These are phyloP conservation scores for Trichonephila clavata DNA, from an alignment of 1,140 invertebrate species.

Conservation along the genomic window DNA sequence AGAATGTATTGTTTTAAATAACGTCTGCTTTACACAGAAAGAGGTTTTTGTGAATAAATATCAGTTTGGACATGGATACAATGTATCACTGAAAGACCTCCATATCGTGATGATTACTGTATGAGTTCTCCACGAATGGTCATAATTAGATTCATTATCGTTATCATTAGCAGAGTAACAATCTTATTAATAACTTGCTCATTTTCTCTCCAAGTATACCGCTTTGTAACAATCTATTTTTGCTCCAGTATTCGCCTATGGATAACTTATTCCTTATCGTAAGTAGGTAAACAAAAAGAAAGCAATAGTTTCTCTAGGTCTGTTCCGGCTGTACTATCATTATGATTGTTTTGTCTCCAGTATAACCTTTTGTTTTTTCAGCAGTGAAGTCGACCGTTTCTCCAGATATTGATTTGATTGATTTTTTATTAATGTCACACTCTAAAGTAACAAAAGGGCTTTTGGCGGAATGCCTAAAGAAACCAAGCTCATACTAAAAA, in stretches of 20 bases:
- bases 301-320: not conserved
- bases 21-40: not conserved
- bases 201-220: not conserved
- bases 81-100: not conserved
- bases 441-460: no score
- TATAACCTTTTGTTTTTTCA: not conserved
- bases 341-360: not conserved
- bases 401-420: no score
- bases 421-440: no score
- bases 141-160: not conserved
- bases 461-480: no score
- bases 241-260: not conserved
- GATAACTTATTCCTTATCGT: not conserved
- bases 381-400: not conserved
- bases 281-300: not conserved
- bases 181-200: not conserved
- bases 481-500: no score
- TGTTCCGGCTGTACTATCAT: not conserved
- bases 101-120: not conserved
- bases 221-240: not conserved
- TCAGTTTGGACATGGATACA: not conserved
- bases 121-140: not conserved
- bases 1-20: not conserved
- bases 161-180: not conserved
- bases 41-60: not conserved